Evolutionary conservation across 2,888 invertebrate species (phyloP).

Genomic region (Folsomia manolachei): DNA sequence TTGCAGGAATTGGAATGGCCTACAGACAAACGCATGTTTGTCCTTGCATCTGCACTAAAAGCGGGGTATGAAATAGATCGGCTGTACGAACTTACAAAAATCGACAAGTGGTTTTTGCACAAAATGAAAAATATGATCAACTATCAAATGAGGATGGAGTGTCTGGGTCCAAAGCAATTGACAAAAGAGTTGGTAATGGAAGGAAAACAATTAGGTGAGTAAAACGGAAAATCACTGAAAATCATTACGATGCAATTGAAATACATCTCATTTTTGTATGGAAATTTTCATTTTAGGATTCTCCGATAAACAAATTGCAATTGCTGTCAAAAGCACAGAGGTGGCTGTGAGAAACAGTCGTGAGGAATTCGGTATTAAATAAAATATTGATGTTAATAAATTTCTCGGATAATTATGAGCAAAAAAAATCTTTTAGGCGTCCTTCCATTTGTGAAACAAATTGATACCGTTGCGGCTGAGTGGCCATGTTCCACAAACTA

Average conservation of each 20-base stretch:
- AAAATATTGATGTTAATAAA: too few species aligned
- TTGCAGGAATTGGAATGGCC: slow-evolving; percentile 75
- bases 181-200: slow-evolving; percentile 64
- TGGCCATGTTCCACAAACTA: slow-evolving; percentile 99
- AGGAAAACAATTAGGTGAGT: slow-evolving; percentile 90
- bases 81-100: slow-evolving; percentile 89
- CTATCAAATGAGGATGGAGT: slow-evolving; percentile 67
- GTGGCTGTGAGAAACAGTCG: slow-evolving; percentile 74
- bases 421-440: slow-evolving; percentile 63
- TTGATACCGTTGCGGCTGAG: slow-evolving; percentile 98
- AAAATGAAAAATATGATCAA: slow-evolving; percentile 90
- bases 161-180: slow-evolving; percentile 63
- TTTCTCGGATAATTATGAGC: too few species aligned
- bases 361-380: slow-evolving; percentile 63
- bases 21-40: slow-evolving; percentile 95
- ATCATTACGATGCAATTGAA: too few species aligned
- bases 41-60: slow-evolving; percentile 87
- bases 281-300: too few species aligned
- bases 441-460: slow-evolving; percentile 88
- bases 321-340: slow-evolving; percentile 81
- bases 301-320: slow-evolving; percentile 93
- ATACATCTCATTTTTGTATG: too few species aligned
- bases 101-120: slow-evolving; percentile 93
- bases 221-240: too few species aligned
- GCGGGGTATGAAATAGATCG: slow-evolving; percentile 76